Evolutionary conservation across 1,140 invertebrate genomes (phyloP), one percentile per base, ranked within the genome.

Genomic region (Marisa cornuarietis): DNA sequence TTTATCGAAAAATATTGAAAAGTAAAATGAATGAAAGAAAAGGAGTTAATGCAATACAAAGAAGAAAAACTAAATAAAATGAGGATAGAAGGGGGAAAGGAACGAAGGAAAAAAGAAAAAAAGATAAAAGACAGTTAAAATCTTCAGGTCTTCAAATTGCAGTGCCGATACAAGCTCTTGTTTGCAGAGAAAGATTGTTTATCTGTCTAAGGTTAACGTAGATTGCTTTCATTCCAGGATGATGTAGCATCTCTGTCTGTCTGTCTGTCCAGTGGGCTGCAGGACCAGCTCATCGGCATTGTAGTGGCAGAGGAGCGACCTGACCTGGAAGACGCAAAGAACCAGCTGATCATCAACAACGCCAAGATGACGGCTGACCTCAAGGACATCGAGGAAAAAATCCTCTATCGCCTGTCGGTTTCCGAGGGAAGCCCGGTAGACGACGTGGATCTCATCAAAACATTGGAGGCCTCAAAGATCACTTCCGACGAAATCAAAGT

Each of bases 351-450:
- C 76, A 92, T 95, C 9, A 94, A 94, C 82, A 97, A 97, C 83
- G 96, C 96, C 79, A 92, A 94, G 1, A 96, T 97, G 90, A 96
- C 96, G 89, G 93, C 93, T 10, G 95, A 96, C 83, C 89, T 98
- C 71, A 93, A 96, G 80, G 93, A 92, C 18, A 95, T 97, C 77
- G 96, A 98, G 91, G 95, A 97, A 88, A 96, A 95, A 89, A 97
- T 97, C 78, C 91, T 98, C 6, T 92, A 93, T 73, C 90, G 96
- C 72, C 90, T 98, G 0, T 96, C 95, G 89, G 92, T 94, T 42
- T 95, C 96, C 0, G 93, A 95, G 79, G 96, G 95, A 20, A 96
- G 96, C 86, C 97, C 97, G 81, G 92, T 97, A 5, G 96, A 98
- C 88, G 96, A 97, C 87, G 95, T 97, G 87, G 96, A 96, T 86